A percentile compares a stretch with the other conserved stretches of the same genome.
These are phyloP conservation scores for Papilio demoleus DNA, from an alignment of 2,888 invertebrate genomes.

Conservation along the genomic window DNA sequence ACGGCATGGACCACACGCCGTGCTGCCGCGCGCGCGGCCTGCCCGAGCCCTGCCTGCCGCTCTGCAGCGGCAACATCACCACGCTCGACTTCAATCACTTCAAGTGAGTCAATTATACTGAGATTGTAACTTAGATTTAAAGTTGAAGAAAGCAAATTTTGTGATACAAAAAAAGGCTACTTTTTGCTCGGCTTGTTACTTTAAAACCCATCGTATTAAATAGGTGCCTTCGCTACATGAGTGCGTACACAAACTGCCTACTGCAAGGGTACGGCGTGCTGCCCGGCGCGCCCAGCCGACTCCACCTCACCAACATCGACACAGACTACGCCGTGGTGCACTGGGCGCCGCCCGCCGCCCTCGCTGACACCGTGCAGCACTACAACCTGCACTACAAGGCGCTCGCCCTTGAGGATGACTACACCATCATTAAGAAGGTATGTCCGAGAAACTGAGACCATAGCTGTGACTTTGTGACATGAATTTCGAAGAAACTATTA, in stretches of 20 bases:
- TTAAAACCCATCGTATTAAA: neutral
- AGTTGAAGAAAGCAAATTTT: no score
- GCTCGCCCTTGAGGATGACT: constrained; percentile 81
- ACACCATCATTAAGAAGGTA: constrained; percentile 81
- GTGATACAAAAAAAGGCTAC: no score
- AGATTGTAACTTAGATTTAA: no score
- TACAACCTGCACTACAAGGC: constrained; percentile 86
- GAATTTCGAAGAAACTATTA: neutral
- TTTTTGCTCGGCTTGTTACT: no score
- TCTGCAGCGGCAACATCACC: constrained; percentile 91
- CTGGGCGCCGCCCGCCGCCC: constrained; percentile 88
- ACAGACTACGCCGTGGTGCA: constrained; percentile 90
- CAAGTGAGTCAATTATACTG: constrained; percentile 83
- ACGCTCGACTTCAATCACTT: constrained; percentile 92
- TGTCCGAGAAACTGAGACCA: constrained; percentile 1
- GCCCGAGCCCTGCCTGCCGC: constrained; percentile 88
- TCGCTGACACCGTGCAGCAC: constrained; percentile 88
- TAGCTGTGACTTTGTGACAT: neutral
- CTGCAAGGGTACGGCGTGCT: constrained; percentile 93
- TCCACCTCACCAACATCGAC: constrained; percentile 89
- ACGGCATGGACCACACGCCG: constrained; percentile 91
- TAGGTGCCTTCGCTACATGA: constrained; percentile 91
- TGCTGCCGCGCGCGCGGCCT: constrained; percentile 91
- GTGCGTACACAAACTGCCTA: constrained; percentile 91
- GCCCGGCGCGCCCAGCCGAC: constrained; percentile 87